Conservation (phyloP, 2,797 vertebrate genomes). For the Pygocentrus nattereri region DNA sequence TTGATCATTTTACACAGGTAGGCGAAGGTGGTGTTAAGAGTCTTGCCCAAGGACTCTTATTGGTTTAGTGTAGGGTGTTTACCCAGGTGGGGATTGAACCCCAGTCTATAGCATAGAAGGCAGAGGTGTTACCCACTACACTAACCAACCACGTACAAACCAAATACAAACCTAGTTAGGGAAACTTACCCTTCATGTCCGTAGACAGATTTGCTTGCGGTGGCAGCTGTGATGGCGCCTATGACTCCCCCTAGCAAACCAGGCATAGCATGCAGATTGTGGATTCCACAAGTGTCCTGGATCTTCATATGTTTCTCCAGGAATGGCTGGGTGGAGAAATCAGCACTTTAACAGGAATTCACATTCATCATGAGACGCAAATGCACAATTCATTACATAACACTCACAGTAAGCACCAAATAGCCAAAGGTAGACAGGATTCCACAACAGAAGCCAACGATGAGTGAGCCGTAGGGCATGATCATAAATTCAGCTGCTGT, state of each 20-base stretch:
- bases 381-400: background rate
- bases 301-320: conserved; percentile 86
- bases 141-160: no score
- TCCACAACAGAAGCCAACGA: conserved; percentile 89
- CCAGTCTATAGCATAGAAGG: no score
- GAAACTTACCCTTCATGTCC: conserved; percentile 83
- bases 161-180: background rate
- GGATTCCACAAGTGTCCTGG: conserved; percentile 95
- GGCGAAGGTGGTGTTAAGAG: no score
- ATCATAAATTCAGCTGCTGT: conserved; percentile 94
- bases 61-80: no score
- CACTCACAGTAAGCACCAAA: conserved; percentile 87
- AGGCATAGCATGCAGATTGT: conserved; percentile 93
- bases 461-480: conserved; percentile 88
- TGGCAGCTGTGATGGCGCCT: conserved; percentile 89
- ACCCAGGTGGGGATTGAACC: no score
- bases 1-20: no score
- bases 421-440: conserved; percentile 91
- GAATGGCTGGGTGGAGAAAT: conserved; percentile 81
- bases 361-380: background rate
- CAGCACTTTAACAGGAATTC: background rate
- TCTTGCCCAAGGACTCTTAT: no score
- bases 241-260: conserved; percentile 91
- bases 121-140: no score
- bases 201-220: conserved; percentile 80